Conservation (phyloP, 2,113 vertebrate genomes). For the Rhinichthys klamathensis region DNA sequence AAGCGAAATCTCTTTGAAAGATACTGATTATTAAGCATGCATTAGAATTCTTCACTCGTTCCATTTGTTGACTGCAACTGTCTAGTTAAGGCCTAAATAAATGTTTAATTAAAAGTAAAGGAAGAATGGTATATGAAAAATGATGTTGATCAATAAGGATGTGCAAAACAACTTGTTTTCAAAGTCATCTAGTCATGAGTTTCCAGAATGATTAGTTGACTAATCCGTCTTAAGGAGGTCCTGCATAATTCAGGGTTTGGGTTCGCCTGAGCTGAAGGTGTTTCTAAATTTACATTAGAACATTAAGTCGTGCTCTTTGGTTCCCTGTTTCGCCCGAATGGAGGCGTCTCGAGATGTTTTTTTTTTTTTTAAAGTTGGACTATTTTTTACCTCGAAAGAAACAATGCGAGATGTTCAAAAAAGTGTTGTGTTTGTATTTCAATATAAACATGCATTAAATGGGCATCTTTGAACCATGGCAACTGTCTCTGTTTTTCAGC, state of each 20-base stretch:
- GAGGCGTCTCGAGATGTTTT: neutral
- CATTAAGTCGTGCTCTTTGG: neutral
- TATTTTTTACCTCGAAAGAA: neutral
- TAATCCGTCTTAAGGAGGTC: neutral
- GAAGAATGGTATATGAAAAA: neutral
- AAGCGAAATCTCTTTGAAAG: neutral
- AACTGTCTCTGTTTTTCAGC: neutral
- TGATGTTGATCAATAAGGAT: neutral
- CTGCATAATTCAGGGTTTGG: neutral
- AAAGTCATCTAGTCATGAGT: neutral
- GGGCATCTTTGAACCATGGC: neutral
- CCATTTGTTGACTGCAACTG: neutral
- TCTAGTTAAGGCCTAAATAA: conserved; percentile 3
- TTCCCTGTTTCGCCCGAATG: neutral
- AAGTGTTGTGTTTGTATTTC: neutral
- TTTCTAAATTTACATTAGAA: neutral
- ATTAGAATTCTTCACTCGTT: neutral
- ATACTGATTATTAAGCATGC: conserved; percentile 28
- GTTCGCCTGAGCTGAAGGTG: neutral
- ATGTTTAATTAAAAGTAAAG: neutral
- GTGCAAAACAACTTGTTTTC: neutral
- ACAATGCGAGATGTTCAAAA: neutral
- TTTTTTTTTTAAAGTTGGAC: neutral
- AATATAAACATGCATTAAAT: neutral
- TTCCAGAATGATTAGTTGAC: neutral